Base-by-base conservation (phyloP, 2,113 vertebrate species). In the Promerops cafer region DNA sequence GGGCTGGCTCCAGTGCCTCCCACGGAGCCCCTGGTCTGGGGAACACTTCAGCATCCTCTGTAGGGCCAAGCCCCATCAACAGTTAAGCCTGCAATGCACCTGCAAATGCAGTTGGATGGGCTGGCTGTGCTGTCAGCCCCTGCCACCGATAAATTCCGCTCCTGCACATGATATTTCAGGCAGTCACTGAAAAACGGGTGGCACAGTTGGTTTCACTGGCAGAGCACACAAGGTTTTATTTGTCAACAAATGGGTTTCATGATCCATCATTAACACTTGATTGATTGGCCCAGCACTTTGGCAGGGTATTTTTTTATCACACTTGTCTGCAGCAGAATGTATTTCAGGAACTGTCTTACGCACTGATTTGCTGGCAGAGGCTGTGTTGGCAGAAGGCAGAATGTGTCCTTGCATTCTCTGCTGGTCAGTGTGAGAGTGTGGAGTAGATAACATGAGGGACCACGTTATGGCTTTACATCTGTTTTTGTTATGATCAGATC, bases 161-260 rank as follows among this genome's bases (percentile, higher is more conserved):
- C 33, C 94, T 93, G 89, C 77, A 53, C 83, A 40, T 28, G 84
- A 54, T 95, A 74, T 96, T 94, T 97, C 90, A 96, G 87, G 82
- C 94, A 86, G 90, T 15, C 89, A 74, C 74, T 49, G 78, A 53
- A 83, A 94, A 63, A 95, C 4, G 45, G 52, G 93, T 85, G 85
- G 94, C 80, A 96, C 88, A 95, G 65, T 97, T 97, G 94, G 91
- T 89, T 94, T 94, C 82, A 60, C 57, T 97, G 97, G 95, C 96
- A 95, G 35, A 83, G 83, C 91, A 40, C 74, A 76, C 68, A 79
- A 83, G 40, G 88, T 96, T 98, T 97, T 97, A 98, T 97, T 97
- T 98, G 96, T 97, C 95, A 97, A 97, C 95, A 97, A 97, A 97
- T 96, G 90, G 87, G 76, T 97, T 98, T 95, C 95, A 94, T 97